These are phyloP conservation scores for Salvator merianae DNA, from an alignment of 2,113 vertebrate genomes.

Conservation along the genomic window DNA sequence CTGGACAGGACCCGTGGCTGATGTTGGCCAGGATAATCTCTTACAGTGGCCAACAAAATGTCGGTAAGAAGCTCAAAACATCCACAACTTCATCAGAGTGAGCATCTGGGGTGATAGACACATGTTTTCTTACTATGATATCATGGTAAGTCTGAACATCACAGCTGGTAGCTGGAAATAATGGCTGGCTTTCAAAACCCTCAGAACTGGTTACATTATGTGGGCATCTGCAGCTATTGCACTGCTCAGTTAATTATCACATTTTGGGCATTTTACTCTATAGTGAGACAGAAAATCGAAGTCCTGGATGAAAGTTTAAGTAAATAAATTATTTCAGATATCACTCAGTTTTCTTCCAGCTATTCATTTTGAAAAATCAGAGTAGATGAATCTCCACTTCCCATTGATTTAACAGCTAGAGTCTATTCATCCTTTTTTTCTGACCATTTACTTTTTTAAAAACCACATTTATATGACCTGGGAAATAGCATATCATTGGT, in stretches of 20 bases:
- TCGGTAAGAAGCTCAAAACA: too few species aligned
- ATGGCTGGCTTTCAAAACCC: too few species aligned
- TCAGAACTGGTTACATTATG: too few species aligned
- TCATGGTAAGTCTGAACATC: not conserved
- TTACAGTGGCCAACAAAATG: too few species aligned
- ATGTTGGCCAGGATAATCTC: too few species aligned
- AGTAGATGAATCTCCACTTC: not conserved
- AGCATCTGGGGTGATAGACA: not conserved
- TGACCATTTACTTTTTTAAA: too few species aligned
- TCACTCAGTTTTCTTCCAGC: not conserved
- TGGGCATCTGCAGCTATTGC: too few species aligned
- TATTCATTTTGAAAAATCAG: slow-evolving; percentile 24
- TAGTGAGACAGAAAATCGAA: not conserved
- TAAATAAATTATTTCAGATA: not conserved
- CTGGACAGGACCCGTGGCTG: too few species aligned
- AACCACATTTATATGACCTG: not conserved
- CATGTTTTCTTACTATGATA: not conserved
- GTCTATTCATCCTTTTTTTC: not conserved
- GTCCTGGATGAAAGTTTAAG: not conserved
- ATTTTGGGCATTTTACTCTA: not conserved
- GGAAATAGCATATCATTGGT: not conserved
- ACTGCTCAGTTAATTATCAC: not conserved
- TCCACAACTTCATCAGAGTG: not conserved
- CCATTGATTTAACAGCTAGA: not conserved
- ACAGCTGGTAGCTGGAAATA: not conserved